Evolutionary conservation across 2,113 vertebrate species (phyloP), one percentile per base, ranked within the genome.

Genomic region (Pachyramphus minor): DNA sequence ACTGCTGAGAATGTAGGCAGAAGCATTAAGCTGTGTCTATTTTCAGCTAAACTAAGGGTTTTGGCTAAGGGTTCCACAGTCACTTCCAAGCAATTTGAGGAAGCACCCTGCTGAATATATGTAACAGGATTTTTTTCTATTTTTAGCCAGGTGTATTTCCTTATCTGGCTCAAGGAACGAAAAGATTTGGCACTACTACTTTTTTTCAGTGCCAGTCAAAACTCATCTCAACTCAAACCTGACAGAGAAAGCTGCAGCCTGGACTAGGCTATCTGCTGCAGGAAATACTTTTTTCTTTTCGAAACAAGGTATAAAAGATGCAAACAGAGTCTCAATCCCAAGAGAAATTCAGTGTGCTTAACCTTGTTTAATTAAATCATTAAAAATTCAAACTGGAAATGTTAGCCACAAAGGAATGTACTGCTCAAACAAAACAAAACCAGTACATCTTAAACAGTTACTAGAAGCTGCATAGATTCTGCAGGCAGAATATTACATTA

Each of bases 371-470:
- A 95, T 77, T 69, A 86, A 80, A 80, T 42, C 11, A 67, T 74
- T 90, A 90, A 90, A 90, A 74, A 97, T 55, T 45, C 68, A 90
- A n/a, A 71, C 28, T 86, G 86, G 76, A 93, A 90, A 86, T 0
- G 0, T 28, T 63, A 90, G 50, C 55, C 59, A 67, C 39, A 63
- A 52, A 90, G 55, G 59, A 92, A 77, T 6, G 24, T 59, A 67
- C 42, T 37, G 42, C 47, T 90, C 86, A 77, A 92, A 83, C 50
- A 73, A 84, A 95, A 92, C 55, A 90, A 69, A 93, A 90, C 55
- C 10, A 5, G 53, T 73, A 37, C 77, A 79, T 71, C 56, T 78
- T 59, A n/a, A 90, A 45, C 55, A 79, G 83, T 55, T 90, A 91
- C 84, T 11, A 95, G 69, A 59, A 86, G n/a, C 50, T 55, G 60